Base-by-base conservation (phyloP, 2,113 vertebrate species). In the Austrofundulus limnaeus region DNA sequence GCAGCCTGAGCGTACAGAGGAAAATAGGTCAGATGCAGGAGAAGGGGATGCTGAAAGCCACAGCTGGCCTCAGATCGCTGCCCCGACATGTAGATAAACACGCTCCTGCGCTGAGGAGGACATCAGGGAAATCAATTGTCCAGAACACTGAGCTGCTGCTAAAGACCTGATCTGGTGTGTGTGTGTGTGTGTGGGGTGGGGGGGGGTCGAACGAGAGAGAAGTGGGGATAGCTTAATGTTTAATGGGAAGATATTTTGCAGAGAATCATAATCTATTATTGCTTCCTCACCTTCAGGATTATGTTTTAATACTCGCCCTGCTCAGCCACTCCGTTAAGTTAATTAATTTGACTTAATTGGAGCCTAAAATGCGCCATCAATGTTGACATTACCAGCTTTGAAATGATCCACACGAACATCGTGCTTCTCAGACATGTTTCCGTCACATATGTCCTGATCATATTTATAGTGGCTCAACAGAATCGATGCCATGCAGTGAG, bases 391-490 rank as follows among this genome's bases (percentile, higher is more conserved):
- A 10, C 14, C 3, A 2, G 50, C 23, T 62, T 56, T 37, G 13
- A 17, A 62, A 58, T 10, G n/a, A 70, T 8, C 52, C 37, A 21
- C 19, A 2, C 6, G 58, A 15, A 23, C 15, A 12, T 69, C 59
- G 51, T 31, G 13, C 41, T 43, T 2, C 10, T 51, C 43, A 72
- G 49, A 47, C 61, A 50, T 48, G 65, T 75, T 67, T 78, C 74
- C 60, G 39, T 74, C 84, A 72, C 88, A 87, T 87, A 85, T 89
- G 88, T 76, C 77, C 53, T 16, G 51, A 48, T 78, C 60, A 38
- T 90, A 87, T 88, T 90, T 87, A 87, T 85, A 88, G 88, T 31
- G 42, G 65, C 68, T 61, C 49, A 41, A 79, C 65, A 82, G 72
- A 80, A 74, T 69, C 64, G n/a, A 61, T 2, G 63, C 72, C 82